phyloP scores from a whole-genome alignment of 2,888 invertebrate genomes.

The Cristatella mucedo region DNA sequence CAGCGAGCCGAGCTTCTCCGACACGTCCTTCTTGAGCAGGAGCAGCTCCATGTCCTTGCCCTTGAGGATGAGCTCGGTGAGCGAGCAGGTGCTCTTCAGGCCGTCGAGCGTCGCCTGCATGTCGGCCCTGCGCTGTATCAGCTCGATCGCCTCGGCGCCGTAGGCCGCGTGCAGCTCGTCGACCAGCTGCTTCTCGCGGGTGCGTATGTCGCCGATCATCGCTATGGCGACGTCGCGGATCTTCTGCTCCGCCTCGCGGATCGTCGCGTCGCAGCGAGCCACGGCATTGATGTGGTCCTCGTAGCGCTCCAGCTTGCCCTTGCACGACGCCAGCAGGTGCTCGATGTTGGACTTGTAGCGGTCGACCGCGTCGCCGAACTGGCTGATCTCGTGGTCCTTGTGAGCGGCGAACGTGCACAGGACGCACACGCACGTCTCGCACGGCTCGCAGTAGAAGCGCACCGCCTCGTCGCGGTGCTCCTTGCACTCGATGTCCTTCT shows the following conservation, averaged over 20 bases:
- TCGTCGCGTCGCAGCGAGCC: slow-evolving; percentile 26
- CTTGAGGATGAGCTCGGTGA: slow-evolving; percentile 37
- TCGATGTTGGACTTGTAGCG: slow-evolving; percentile 37
- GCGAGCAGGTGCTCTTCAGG: slow-evolving; percentile 35
- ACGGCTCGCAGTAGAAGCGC: slow-evolving; percentile 38
- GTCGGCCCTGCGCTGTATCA: slow-evolving; percentile 27
- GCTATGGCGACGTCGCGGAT: slow-evolving; percentile 34
- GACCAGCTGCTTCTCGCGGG: slow-evolving; percentile 32
- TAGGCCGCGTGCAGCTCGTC: slow-evolving; percentile 35
- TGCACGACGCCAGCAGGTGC: slow-evolving; percentile 25
- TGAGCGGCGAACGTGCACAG: slow-evolving; percentile 39
- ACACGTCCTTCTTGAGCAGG: slow-evolving; percentile 37
- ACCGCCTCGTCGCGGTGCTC: slow-evolving; percentile 37
- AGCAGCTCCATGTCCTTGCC: slow-evolving; percentile 39
- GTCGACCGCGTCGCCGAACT: slow-evolving; percentile 32
- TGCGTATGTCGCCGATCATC: slow-evolving; percentile 33
- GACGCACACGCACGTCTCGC: slow-evolving; percentile 37
- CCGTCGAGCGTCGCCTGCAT: slow-evolving; percentile 28
- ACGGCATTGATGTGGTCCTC: slow-evolving; percentile 27
- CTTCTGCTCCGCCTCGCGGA: slow-evolving; percentile 32
- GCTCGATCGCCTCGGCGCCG: slow-evolving; percentile 33
- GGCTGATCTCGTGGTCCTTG: slow-evolving; percentile 33
- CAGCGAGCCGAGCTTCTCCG: slow-evolving; percentile 32
- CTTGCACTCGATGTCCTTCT: slow-evolving; percentile 39
- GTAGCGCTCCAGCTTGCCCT: slow-evolving; percentile 27